Evolutionary conservation across 1,140 invertebrate species (phyloP).

Genomic region (Saccostrea glomerata): DNA sequence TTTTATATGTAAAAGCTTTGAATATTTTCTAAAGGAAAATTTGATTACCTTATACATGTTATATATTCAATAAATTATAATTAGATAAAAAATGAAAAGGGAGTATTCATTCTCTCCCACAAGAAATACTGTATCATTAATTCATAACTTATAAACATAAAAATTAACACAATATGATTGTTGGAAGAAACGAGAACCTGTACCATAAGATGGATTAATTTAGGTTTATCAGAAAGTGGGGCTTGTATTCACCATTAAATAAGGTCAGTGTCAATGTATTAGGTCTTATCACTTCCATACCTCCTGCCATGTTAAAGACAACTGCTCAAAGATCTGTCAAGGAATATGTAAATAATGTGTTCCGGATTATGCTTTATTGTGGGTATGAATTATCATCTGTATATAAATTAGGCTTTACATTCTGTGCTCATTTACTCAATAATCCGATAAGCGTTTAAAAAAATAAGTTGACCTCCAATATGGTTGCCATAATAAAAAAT

Average conservation of each 20-base stretch:
- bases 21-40: no score
- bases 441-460: neutral
- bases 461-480: neutral
- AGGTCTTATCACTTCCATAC: neutral
- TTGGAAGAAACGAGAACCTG: no score
- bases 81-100: no score
- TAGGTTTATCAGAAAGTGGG: no score
- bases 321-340: neutral
- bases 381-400: neutral
- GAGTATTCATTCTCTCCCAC: no score
- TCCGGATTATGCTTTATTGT: neutral
- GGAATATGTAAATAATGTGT: conserved; percentile 21
- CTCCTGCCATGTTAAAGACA: neutral
- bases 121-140: no score
- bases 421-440: neutral
- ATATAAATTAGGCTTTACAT: neutral
- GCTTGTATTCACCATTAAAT: neutral
- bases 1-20: no score
- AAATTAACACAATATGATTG: no score
- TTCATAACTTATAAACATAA: no score
- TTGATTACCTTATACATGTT: no score
- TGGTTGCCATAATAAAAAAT: neutral
- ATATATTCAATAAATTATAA: no score
- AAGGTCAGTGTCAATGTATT: neutral
- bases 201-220: no score